phyloP scores from a whole-genome alignment of 2,113 vertebrate species.

The Oreotrochilus melanogaster region DNA sequence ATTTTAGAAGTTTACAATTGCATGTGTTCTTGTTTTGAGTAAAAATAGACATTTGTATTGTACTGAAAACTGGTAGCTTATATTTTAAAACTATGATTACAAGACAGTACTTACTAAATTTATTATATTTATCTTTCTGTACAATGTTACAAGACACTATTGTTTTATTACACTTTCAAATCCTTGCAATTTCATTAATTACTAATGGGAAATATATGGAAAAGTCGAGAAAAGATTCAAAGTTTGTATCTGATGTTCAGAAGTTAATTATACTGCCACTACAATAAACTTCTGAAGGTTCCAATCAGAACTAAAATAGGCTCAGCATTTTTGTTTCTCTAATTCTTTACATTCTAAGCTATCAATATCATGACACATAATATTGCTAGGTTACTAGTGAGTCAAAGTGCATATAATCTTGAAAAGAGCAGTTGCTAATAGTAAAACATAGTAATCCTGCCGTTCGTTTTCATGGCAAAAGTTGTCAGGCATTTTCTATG shows the following conservation, averaged over 20 bases:
- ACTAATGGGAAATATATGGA: background rate
- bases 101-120: background rate
- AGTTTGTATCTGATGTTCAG: fast-evolving
- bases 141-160: background rate
- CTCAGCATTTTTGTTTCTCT: background rate
- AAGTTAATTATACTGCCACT: background rate
- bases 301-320: background rate
- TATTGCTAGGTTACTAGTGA: background rate
- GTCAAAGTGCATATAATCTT: background rate
- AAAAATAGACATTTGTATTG: background rate
- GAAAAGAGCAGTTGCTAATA: background rate
- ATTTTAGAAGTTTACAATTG: background rate
- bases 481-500: background rate
- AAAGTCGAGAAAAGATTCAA: background rate
- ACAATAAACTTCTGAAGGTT: background rate
- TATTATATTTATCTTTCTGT: background rate
- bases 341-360: background rate
- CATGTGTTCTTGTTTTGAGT: background rate
- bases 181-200: background rate
- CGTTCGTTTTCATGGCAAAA: background rate
- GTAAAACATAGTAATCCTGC: background rate
- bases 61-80: background rate
- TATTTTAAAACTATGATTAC: background rate
- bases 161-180: background rate
- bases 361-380: background rate